Base-by-base conservation (phyloP, 2,113 vertebrate species). In the Ursus arctos region DNA sequence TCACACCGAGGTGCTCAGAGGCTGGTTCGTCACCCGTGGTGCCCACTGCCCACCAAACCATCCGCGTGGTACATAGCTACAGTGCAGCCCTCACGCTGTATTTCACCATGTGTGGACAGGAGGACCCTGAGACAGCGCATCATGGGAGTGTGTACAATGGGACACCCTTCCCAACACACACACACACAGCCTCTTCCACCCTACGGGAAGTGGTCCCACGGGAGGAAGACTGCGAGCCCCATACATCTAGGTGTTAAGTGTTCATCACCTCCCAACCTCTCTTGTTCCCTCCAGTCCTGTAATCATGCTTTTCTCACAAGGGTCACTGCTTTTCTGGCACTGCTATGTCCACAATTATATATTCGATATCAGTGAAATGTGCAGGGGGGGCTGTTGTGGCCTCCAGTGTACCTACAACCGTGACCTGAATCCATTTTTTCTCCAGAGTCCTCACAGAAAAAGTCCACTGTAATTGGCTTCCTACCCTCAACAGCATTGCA, bases 51-150 rank as follows among this genome's bases (percentile, higher is more conserved):
- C 57, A 21, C 43, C 8, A 3, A 40, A 14, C 36, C 51, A 33
- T 1, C 49, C 8, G 13, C 26, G 4, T 0, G 21, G 22, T 4
- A 19, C 2, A 5, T 4, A 0, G 9, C 71, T 4, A 4, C 0
- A 6, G 6, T 5, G n/a, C 22, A 14, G 40, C 77, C 65, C 59
- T 36, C 63, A 2, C 0, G 8, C 24, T 63, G 57, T 15, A 9
- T 7, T 6, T 12, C 6, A 2, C 22, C 77, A 49, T 7, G 14
- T 2, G 40, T 28, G 16, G 19, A 10, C 4, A 53, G 33, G 8
- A 79, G 63, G 71, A 49, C 31, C 83, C 83, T 8, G 14, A 61
- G 47, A 61, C 1, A 7, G 4, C 33, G 8, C 5, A 3, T 21
- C 1, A 1, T 12, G 26, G 57, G 19, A 11, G 22, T 4, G 16